Evolutionary conservation across 2,797 vertebrate species (phyloP).

Genomic region (Yasuhikotakia modesta): DNA sequence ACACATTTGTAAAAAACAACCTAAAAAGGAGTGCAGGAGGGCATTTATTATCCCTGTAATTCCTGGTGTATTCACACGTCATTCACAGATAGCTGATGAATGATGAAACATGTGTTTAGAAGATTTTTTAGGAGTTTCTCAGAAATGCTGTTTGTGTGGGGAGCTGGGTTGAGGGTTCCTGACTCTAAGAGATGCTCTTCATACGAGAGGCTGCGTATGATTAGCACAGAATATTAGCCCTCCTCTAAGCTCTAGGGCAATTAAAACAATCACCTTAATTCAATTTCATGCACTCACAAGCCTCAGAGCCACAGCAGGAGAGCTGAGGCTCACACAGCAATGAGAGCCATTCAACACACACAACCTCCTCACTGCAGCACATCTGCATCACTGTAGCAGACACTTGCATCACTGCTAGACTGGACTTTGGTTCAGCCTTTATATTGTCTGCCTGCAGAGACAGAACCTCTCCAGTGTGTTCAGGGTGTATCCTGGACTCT

Average conservation of each 20-base stretch:
- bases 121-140: slow-evolving; percentile 55
- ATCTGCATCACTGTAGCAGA: too few relatives aligned
- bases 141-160: slow-evolving; percentile 66
- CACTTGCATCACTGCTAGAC: too few relatives aligned
- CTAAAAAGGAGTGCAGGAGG: neutral
- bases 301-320: slow-evolving; percentile 12
- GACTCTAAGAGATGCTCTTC: slow-evolving; percentile 72
- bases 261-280: slow-evolving; percentile 84
- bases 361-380: too few relatives aligned
- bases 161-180: slow-evolving; percentile 70
- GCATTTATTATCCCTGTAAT: neutral
- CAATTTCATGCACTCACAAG: slow-evolving; percentile 70
- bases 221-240: slow-evolving; percentile 77
- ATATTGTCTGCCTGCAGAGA: too few relatives aligned
- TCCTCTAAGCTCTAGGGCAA: slow-evolving; percentile 72
- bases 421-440: too few relatives aligned
- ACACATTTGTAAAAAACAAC: neutral
- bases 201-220: slow-evolving; percentile 76
- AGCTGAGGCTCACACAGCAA: slow-evolving; percentile 33
- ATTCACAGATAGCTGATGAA: slow-evolving; percentile 35
- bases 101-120: slow-evolving; percentile 46
- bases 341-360: too few relatives aligned
- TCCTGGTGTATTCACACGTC: neutral
- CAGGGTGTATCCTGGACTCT: too few relatives aligned
- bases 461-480: too few relatives aligned